Evolutionary conservation across 2,113 vertebrate genomes (phyloP).

Genomic region (Perca flavescens): DNA sequence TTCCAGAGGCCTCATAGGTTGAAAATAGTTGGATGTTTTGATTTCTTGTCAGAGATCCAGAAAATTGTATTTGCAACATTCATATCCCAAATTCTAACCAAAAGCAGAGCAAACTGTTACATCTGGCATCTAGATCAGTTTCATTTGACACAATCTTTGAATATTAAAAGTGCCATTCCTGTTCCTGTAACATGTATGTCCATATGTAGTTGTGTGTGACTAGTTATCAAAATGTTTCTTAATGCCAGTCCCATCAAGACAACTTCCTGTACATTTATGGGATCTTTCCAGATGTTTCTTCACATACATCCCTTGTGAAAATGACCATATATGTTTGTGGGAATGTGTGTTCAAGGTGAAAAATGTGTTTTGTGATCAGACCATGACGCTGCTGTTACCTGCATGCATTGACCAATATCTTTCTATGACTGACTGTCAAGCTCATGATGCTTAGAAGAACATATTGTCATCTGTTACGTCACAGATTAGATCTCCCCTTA

Average conservation of each 20-base stretch:
- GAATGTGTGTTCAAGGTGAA: background rate
- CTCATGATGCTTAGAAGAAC: background rate
- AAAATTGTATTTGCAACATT: background rate
- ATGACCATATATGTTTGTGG: background rate
- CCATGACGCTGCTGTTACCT: background rate
- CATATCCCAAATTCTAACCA: background rate
- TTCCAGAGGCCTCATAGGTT: background rate
- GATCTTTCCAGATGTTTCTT: slow-evolving; percentile 13
- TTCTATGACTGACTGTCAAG: background rate
- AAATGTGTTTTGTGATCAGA: background rate
- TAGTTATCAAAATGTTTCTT: background rate
- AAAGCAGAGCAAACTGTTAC: background rate
- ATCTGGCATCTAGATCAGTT: background rate
- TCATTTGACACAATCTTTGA: background rate
- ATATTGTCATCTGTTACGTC: background rate
- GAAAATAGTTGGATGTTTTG: background rate
- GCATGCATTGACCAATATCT: background rate
- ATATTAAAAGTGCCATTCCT: background rate
- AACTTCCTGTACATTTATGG: slow-evolving; percentile 8
- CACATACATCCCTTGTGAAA: background rate
- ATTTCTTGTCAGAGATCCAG: background rate
- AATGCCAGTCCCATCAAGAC: background rate
- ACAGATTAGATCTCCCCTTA: background rate
- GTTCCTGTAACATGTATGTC: background rate
- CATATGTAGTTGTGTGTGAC: background rate